phyloP scores from a whole-genome alignment of 2,113 vertebrate genomes.

The Ageneiosus marmoratus region DNA sequence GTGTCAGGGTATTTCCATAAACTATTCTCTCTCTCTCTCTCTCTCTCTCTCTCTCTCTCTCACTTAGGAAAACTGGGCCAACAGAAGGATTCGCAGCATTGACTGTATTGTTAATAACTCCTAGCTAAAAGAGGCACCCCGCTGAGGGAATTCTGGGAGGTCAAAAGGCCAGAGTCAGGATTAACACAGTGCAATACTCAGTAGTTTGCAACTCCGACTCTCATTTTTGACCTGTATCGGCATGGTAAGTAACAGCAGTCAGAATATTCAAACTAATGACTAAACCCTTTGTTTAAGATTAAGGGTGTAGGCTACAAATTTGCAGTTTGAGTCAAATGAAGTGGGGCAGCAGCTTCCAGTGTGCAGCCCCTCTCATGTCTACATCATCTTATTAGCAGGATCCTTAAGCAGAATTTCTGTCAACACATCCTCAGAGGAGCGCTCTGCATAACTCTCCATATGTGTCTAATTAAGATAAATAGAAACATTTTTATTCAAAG shows the following conservation, averaged over 20 bases:
- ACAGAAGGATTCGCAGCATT: conserved; percentile 25
- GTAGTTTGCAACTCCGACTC: neutral
- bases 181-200: neutral
- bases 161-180: conserved; percentile 20
- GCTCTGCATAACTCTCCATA: conserved; percentile 74
- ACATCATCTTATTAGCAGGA: conserved; percentile 54
- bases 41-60: conserved; percentile 57
- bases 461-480: conserved; percentile 83
- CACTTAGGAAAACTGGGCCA: conserved; percentile 18
- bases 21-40: conserved; percentile 52
- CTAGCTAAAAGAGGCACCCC: conserved; percentile 12
- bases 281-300: neutral
- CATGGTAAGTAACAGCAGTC: neutral
- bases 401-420: conserved; percentile 59
- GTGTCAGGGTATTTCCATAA: conserved; percentile 63
- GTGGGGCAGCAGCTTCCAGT: neutral
- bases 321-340: neutral
- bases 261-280: neutral
- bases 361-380: conserved; percentile 45
- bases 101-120: conserved; percentile 35
- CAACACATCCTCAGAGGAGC: conserved; percentile 60
- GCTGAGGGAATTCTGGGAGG: conserved; percentile 3
- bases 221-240: neutral
- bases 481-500: conserved; percentile 75
- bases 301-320: neutral